phyloP scores from a whole-genome alignment of 2,888 invertebrate species.

The Pandemis heparana region DNA sequence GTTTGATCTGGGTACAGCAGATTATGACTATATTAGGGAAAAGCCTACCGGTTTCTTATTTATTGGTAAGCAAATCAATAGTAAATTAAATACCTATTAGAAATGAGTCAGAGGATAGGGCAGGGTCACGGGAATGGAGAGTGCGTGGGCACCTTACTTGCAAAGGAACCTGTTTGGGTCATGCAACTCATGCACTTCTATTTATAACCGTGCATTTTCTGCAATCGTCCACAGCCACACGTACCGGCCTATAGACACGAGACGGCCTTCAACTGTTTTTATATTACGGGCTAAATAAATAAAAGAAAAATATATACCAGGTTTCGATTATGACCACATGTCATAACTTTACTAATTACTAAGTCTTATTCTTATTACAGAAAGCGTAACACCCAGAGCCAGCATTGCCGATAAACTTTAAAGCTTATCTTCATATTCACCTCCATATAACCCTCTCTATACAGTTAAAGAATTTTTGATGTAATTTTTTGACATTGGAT shows the following conservation, averaged over 20 bases:
- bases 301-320: background rate
- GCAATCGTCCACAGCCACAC: constrained; percentile 64
- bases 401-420: constrained; percentile 2
- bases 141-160: constrained; percentile 69
- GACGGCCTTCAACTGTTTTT: constrained; percentile 66
- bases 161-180: constrained; percentile 80
- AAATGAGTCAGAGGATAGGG: constrained; percentile 69
- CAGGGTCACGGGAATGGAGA: constrained; percentile 70
- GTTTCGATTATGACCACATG: background rate
- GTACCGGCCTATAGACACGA: constrained; percentile 53
- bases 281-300: constrained; percentile 51
- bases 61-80: background rate
- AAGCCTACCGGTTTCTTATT: background rate
- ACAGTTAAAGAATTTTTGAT: too few species aligned
- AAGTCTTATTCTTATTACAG: background rate
- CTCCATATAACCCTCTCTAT: too few species aligned
- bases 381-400: background rate
- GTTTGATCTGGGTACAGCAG: background rate
- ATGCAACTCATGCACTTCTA: constrained; percentile 78
- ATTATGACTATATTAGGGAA: background rate
- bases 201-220: constrained; percentile 73
- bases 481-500: too few species aligned
- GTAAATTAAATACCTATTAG: constrained; percentile 15
- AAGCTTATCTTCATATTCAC: constrained; percentile 39
- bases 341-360: background rate